These are phyloP conservation scores for Gymnorhina tibicen DNA, from an alignment of 2,113 vertebrate genomes.

Conservation along the genomic window DNA sequence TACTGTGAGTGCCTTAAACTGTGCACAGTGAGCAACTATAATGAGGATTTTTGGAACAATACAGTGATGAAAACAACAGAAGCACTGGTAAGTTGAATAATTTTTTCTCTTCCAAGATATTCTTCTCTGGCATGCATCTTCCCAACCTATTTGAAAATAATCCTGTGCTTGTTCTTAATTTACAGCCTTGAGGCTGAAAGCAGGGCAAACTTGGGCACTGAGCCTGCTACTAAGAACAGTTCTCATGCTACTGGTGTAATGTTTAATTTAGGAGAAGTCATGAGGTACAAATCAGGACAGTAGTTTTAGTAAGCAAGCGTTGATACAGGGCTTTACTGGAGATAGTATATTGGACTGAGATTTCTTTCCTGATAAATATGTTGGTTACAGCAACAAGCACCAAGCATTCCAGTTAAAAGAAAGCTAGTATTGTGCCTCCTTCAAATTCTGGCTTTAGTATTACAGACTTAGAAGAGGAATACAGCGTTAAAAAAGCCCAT, in stretches of 20 bases:
- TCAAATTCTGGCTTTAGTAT: neutral
- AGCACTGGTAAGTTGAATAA: conserved; percentile 29
- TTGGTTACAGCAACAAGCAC: neutral
- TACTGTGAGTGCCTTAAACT: neutral
- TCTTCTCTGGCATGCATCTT: neutral
- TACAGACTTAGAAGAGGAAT: neutral
- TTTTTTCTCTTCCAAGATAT: neutral
- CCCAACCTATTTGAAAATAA: neutral
- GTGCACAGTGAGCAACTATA: neutral
- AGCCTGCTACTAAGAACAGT: neutral
- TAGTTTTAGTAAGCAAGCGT: neutral
- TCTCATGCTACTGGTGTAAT: neutral
- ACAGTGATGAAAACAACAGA: neutral
- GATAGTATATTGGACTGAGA: neutral
- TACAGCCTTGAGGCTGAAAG: neutral
- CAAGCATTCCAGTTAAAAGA: neutral
- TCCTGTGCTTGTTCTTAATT: neutral
- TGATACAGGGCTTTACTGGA: neutral
- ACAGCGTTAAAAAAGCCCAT: neutral
- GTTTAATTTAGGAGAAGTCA: neutral
- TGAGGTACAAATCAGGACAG: neutral
- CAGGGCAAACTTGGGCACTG: neutral
- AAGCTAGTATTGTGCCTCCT: neutral
- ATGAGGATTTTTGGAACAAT: neutral
- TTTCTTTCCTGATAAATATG: neutral